phyloP scores from a whole-genome alignment of 2,113 vertebrate genomes.

The Emydura subglobosa region DNA sequence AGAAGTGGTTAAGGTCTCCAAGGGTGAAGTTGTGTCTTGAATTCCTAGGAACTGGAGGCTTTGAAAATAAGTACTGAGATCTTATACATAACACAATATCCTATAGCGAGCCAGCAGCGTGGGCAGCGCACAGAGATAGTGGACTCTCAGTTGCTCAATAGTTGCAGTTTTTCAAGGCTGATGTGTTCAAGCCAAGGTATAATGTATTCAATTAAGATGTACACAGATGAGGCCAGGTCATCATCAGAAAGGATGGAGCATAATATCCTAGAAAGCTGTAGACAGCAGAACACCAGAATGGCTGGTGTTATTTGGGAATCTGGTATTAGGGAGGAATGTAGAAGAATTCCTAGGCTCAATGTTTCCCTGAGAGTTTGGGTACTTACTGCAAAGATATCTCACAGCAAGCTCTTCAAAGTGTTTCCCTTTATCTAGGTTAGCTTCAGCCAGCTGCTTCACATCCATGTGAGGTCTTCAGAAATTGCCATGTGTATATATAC shows the following conservation, averaged over 20 bases:
- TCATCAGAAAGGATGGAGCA: neutral
- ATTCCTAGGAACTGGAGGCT: neutral
- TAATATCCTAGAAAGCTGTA: neutral
- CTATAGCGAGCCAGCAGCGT: neutral
- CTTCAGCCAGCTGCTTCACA: neutral
- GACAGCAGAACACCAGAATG: neutral
- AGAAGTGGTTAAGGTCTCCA: neutral
- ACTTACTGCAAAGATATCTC: neutral
- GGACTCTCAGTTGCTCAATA: too few relatives aligned
- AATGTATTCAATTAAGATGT: neutral
- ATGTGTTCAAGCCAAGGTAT: neutral
- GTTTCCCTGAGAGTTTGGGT: neutral
- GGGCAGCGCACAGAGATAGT: neutral
- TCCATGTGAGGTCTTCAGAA: neutral
- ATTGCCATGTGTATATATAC: neutral
- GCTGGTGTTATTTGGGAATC: neutral
- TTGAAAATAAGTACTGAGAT: slow-evolving; percentile 6
- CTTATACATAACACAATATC: neutral
- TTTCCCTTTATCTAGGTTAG: neutral
- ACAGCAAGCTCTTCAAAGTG: neutral
- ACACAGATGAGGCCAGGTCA: neutral
- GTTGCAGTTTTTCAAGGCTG: neutral
- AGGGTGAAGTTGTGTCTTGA: neutral
- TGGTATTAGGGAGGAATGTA: neutral
- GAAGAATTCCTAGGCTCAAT: neutral